Evolutionary conservation across 2,797 vertebrate genomes (phyloP).

Genomic region (Hemitrygon akajei): DNA sequence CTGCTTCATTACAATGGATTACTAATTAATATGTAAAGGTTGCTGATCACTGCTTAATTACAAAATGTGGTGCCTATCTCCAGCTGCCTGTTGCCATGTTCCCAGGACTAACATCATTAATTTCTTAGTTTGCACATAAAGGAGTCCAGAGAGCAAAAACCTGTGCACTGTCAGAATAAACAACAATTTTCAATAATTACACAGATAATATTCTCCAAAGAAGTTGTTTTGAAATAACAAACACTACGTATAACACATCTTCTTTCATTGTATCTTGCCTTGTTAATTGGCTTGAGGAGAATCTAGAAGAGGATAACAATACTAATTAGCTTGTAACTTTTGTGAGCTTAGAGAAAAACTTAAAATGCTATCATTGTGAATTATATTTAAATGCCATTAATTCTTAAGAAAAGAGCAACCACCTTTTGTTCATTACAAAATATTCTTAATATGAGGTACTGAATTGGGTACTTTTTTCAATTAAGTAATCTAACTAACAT

Average conservation of each 20-base stretch:
- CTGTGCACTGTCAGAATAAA: slow-evolving; percentile 42
- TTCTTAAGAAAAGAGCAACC: background rate
- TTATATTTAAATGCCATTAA: background rate
- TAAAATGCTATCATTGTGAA: slow-evolving; percentile 15
- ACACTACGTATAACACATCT: slow-evolving; percentile 21
- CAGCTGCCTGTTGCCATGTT: slow-evolving; percentile 46
- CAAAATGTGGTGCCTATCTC: slow-evolving; percentile 53
- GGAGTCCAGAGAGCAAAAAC: slow-evolving; percentile 45
- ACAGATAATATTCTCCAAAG: slow-evolving; percentile 50
- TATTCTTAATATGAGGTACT: slow-evolving; percentile 8
- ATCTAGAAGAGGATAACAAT: slow-evolving; percentile 45
- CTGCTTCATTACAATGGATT: slow-evolving; percentile 52
- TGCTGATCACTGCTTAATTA: slow-evolving; percentile 66
- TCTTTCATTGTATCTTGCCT: slow-evolving; percentile 51
- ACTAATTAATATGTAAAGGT: slow-evolving; percentile 68
- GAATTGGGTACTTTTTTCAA: background rate
- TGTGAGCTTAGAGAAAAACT: slow-evolving; percentile 47
- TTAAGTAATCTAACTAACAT: background rate
- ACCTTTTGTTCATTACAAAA: background rate
- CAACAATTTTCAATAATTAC: slow-evolving; percentile 51
- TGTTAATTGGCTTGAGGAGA: slow-evolving; percentile 57
- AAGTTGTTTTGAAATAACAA: slow-evolving; percentile 41
- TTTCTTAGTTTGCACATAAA: slow-evolving; percentile 44
- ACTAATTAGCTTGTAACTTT: slow-evolving; percentile 57
- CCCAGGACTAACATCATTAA: slow-evolving; percentile 46